Evolutionary conservation across 2,888 invertebrate species (phyloP).

Genomic region (Phasia obesa): DNA sequence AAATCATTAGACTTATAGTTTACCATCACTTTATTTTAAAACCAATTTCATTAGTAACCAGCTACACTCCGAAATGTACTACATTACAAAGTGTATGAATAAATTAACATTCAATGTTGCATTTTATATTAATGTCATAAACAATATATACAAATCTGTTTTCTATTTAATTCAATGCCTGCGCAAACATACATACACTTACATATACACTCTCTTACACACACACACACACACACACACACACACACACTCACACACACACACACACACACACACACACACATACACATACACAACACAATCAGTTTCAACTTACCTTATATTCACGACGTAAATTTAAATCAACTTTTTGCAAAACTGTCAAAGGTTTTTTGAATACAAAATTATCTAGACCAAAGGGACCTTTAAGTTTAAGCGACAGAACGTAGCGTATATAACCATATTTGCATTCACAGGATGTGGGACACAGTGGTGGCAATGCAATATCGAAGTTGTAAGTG

Average conservation of each 20-base stretch:
- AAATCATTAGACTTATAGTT: no score
- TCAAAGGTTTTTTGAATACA: conserved; percentile 83
- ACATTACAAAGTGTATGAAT: background rate
- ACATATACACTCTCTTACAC: background rate
- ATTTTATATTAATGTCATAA: background rate
- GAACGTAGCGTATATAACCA: conserved; percentile 89
- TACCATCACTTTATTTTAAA: no score
- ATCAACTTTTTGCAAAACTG: conserved; percentile 89
- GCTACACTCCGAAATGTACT: no score
- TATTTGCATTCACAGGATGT: conserved; percentile 86
- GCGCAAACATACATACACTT: no score
- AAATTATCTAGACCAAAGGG: conserved; percentile 87
- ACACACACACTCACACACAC: no score
- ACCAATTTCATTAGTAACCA: no score
- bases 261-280: background rate
- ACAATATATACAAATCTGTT: background rate
- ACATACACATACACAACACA: background rate
- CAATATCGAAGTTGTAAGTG: conserved; percentile 73
- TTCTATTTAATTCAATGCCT: conserved; percentile 7
- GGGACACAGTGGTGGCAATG: conserved; percentile 73
- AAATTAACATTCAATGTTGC: background rate
- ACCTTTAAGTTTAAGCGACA: conserved; percentile 89
- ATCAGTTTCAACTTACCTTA: conserved; percentile 82
- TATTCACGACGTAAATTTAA: conserved; percentile 88
- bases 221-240: background rate